phyloP scores from a whole-genome alignment of 2,888 invertebrate species.

The Autographa pulchrina region DNA sequence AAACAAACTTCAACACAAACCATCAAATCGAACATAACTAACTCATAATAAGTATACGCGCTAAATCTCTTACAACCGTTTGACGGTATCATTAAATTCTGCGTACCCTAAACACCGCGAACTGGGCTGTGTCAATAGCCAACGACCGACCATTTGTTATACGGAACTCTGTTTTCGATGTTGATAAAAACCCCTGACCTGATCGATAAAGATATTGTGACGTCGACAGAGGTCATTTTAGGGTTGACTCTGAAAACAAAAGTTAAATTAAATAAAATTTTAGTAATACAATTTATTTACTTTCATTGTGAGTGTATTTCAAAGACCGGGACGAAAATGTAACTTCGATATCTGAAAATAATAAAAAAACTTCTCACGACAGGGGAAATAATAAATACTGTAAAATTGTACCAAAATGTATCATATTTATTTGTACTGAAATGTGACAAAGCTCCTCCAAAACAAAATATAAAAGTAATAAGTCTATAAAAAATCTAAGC shows the following conservation, averaged over 20 bases:
- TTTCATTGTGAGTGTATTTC: too few species aligned
- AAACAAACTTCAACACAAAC: neutral
- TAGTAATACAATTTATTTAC: too few species aligned
- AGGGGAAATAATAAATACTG: too few species aligned
- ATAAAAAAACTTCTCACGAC: too few species aligned
- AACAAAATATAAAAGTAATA: neutral
- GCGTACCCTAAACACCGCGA: conserved; percentile 49
- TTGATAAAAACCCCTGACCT: conserved; percentile 64
- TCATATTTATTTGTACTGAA: too few species aligned
- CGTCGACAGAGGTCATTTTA: conserved; percentile 57
- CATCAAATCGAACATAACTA: neutral
- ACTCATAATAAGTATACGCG: neutral
- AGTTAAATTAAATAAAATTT: neutral
- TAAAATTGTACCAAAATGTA: too few species aligned
- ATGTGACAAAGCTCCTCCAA: too few species aligned
- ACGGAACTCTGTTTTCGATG: conserved; percentile 64
- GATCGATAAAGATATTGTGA: conserved; percentile 63
- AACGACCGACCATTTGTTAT: conserved; percentile 61
- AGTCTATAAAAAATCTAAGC: too few species aligned
- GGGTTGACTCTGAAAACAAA: conserved; percentile 39
- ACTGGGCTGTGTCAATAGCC: conserved; percentile 59
- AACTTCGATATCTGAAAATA: too few species aligned
- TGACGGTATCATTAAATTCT: conserved; percentile 56
- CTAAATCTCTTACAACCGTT: conserved; percentile 39
- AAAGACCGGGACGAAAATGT: too few species aligned